These are phyloP conservation scores for Morpho deidamia DNA, from an alignment of 2,888 invertebrate genomes.

Conservation along the genomic window DNA sequence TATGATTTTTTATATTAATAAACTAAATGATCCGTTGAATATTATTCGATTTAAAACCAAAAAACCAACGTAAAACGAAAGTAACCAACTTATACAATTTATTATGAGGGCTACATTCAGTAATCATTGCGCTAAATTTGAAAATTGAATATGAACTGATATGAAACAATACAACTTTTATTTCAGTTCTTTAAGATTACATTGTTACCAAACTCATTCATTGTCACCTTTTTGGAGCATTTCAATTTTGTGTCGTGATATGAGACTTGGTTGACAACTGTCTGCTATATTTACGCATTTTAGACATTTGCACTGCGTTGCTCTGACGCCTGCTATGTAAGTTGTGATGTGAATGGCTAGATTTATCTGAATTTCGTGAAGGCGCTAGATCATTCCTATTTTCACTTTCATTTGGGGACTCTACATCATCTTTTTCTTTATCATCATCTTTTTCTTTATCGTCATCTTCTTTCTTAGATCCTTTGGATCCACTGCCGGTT, in stretches of 20 bases:
- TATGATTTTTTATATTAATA: no score
- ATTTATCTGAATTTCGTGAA: slow-evolving; percentile 54
- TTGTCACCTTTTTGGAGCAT: neutral
- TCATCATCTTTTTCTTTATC: slow-evolving; percentile 32
- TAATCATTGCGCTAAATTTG: no score
- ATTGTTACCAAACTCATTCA: no score
- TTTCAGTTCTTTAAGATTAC: no score
- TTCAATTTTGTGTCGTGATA: neutral
- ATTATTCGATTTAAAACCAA: no score
- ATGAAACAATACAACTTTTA: no score
- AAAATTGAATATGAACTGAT: no score
- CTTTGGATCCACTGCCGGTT: slow-evolving; percentile 48
- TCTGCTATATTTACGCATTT: slow-evolving; percentile 54
- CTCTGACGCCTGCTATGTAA: slow-evolving; percentile 62
- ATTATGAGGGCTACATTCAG: no score
- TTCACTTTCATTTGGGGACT: slow-evolving; percentile 37
- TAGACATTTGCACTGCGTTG: slow-evolving; percentile 62
- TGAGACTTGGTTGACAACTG: slow-evolving; percentile 19
- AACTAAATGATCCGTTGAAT: no score
- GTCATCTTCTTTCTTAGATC: slow-evolving; percentile 42
- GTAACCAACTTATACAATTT: no score
- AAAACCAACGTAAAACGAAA: no score
- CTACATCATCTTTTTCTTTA: slow-evolving; percentile 34
- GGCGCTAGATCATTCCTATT: slow-evolving; percentile 41
- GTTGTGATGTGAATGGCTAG: slow-evolving; percentile 56